A percentile compares a stretch with the other conserved stretches of the same genome.
phyloP scores from a whole-genome alignment of 2,113 vertebrate genomes.

The Nipponia nippon region DNA sequence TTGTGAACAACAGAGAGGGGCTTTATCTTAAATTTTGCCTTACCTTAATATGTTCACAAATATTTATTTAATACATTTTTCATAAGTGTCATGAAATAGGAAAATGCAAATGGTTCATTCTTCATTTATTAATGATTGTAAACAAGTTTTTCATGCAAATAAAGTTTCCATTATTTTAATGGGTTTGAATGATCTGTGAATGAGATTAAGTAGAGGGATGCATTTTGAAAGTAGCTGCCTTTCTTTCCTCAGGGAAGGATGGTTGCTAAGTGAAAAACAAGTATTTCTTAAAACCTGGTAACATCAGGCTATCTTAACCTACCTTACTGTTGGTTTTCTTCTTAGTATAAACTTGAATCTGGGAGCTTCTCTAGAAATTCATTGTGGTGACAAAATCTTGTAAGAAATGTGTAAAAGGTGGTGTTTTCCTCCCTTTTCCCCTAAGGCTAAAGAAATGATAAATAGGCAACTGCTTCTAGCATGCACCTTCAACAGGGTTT shows the following conservation, averaged over 20 bases:
- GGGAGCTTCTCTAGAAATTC: background rate
- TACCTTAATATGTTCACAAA: constrained; percentile 78
- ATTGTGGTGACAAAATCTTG: fast-evolving
- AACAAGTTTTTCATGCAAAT: constrained; percentile 84
- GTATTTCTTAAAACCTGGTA: background rate
- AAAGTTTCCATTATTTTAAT: constrained; percentile 82
- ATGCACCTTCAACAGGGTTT: constrained; percentile 41
- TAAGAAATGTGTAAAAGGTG: background rate
- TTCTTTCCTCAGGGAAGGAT: background rate
- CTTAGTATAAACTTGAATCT: background rate
- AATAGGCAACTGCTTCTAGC: constrained; percentile 2
- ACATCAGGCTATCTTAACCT: background rate
- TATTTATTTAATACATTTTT: constrained; percentile 82
- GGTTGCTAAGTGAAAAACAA: background rate
- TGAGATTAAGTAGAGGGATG: background rate
- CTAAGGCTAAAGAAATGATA: background rate
- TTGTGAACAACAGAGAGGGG: constrained; percentile 66
- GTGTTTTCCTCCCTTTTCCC: background rate
- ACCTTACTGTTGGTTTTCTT: background rate
- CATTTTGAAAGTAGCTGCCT: background rate
- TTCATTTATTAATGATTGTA: constrained; percentile 82
- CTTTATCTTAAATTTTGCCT: constrained; percentile 78
- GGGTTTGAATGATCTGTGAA: background rate
- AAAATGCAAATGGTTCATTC: constrained; percentile 74
- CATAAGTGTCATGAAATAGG: constrained; percentile 71